A percentile compares a stretch with the other conserved stretches of the same genome.
phyloP scores from a whole-genome alignment of 2,797 vertebrate species.

The Melanotaenia parkinsoni region DNA sequence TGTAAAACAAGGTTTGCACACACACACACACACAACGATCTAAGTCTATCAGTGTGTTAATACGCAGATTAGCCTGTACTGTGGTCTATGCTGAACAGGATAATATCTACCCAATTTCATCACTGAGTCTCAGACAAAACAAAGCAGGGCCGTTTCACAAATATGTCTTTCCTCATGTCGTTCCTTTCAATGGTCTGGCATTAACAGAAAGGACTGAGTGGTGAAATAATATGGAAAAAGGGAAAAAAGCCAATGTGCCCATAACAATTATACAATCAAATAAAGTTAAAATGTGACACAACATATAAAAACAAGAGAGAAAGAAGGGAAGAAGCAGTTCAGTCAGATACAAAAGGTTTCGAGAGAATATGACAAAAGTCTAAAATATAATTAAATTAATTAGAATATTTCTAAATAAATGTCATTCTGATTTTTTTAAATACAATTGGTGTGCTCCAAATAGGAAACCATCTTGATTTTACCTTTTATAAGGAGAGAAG shows the following conservation, averaged over 20 bases:
- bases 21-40: constrained; percentile 28
- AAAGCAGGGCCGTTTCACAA: constrained; percentile 59
- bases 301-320: constrained; percentile 8
- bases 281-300: constrained; percentile 24
- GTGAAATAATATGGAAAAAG: not conserved
- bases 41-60: constrained; percentile 70
- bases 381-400: not conserved
- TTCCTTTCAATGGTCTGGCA: constrained; percentile 19
- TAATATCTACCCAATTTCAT: constrained; percentile 64
- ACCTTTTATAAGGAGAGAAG: not conserved
- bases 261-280: constrained; percentile 2
- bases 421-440: not conserved
- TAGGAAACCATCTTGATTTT: not conserved
- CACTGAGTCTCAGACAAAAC: constrained; percentile 60
- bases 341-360: constrained; percentile 5
- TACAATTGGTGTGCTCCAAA: not conserved
- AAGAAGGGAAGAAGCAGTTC: not conserved
- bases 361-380: not conserved
- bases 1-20: constrained; percentile 49
- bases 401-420: not conserved
- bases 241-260: not conserved
- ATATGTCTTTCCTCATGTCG: constrained; percentile 53
- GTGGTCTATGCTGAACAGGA: constrained; percentile 56
- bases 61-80: constrained; percentile 65
- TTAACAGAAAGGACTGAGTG: constrained; percentile 17